These are phyloP conservation scores for Belonocnema kinseyi DNA, from an alignment of 1,140 invertebrate species.

Conservation along the genomic window DNA sequence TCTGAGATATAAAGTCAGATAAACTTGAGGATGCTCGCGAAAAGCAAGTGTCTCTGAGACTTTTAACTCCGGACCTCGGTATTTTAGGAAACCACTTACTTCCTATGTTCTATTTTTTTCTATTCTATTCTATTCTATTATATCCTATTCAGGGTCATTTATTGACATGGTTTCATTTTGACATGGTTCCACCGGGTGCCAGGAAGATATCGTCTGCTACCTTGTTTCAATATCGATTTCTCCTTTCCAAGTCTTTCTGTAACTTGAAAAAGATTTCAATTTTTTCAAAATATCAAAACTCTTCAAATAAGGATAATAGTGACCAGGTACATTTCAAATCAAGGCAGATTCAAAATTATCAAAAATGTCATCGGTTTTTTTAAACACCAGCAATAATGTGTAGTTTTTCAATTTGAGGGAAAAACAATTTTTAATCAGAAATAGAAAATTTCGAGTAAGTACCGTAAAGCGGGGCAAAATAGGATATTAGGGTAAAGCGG, in stretches of 20 bases:
- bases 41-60: not conserved
- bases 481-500: too few relatives aligned
- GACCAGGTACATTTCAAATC: too few relatives aligned
- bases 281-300: too few relatives aligned
- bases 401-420: too few relatives aligned
- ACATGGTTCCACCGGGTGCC: constrained; percentile 21
- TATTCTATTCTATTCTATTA: constrained; percentile 2
- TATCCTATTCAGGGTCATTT: constrained; percentile 32
- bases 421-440: too few relatives aligned
- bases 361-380: too few relatives aligned
- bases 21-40: not conserved
- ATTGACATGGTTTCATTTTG: constrained; percentile 18
- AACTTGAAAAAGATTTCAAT: too few relatives aligned
- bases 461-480: too few relatives aligned
- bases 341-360: too few relatives aligned
- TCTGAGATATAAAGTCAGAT: not conserved
- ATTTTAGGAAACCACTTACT: constrained; percentile 34
- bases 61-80: not conserved
- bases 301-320: too few relatives aligned
- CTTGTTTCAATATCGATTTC: constrained; percentile 19
- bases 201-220: constrained; percentile 26
- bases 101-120: constrained; percentile 3
- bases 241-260: not conserved
- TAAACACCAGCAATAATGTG: too few relatives aligned
- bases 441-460: too few relatives aligned